Percentiles rank a stretch among this genome's conserved stretches.
Conservation (phyloP, 2,113 vertebrate genomes). For the Vombatus ursinus region DNA sequence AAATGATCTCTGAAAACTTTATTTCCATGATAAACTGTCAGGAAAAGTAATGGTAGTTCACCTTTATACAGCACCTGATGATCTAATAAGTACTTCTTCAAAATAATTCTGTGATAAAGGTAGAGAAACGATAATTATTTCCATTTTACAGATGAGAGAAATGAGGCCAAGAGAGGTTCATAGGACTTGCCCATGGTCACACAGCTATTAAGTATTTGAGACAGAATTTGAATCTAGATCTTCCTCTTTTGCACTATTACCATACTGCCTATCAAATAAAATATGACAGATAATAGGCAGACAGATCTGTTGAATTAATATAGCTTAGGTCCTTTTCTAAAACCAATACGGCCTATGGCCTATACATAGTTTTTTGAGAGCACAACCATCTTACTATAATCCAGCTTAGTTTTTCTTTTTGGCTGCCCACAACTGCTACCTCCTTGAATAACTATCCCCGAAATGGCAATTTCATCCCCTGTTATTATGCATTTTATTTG, state of each 20-base stretch:
- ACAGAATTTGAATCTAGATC: neutral
- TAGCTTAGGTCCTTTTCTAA: neutral
- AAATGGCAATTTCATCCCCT: neutral
- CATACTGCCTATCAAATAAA: neutral
- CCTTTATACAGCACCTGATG: neutral
- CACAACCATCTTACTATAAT: neutral
- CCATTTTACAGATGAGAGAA: neutral
- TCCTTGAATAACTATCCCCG: slow-evolving; percentile 25
- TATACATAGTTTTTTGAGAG: neutral
- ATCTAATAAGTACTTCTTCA: neutral
- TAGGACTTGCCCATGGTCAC: slow-evolving; percentile 1
- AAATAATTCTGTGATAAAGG: neutral
- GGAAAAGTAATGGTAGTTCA: neutral
- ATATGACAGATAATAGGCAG: neutral
- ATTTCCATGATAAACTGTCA: neutral
- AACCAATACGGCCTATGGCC: neutral
- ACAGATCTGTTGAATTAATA: neutral
- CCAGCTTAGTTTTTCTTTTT: neutral
- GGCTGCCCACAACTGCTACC: neutral
- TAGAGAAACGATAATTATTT: neutral
- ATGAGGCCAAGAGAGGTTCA: neutral
- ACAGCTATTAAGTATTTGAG: neutral
- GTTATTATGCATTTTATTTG: slow-evolving; percentile 16
- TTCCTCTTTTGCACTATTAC: neutral
- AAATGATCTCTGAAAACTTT: too few relatives aligned